These are phyloP conservation scores for Athalia circularis DNA, from an alignment of 2,888 invertebrate genomes.

Conservation along the genomic window DNA sequence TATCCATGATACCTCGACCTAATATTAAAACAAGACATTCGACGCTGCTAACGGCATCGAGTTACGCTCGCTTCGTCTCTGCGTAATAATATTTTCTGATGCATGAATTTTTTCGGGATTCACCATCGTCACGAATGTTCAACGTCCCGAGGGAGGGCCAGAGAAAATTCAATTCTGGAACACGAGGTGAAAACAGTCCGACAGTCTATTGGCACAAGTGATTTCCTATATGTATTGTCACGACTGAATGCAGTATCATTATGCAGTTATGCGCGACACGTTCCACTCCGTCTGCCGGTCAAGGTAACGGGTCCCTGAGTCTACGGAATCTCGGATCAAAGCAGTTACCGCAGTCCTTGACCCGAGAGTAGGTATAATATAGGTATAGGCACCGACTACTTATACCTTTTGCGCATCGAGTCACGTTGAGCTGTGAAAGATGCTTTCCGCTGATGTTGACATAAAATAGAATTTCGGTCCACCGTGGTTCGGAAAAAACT, in stretches of 20 bases:
- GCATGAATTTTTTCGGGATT: too few species aligned
- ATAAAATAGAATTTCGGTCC: too few species aligned
- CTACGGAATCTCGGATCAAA: conserved; percentile 41
- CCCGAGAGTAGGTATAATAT: conserved; percentile 32
- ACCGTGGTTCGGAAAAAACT: neutral
- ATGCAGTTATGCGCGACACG: conserved; percentile 45
- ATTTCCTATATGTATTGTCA: conserved; percentile 32
- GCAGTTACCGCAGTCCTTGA: conserved; percentile 38
- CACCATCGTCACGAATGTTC: too few species aligned
- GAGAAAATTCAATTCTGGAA: too few species aligned
- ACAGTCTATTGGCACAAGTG: too few species aligned
- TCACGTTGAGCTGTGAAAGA: conserved; percentile 2
- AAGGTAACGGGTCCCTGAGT: conserved; percentile 44
- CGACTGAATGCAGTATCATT: conserved; percentile 26
- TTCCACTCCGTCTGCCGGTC: conserved; percentile 44
- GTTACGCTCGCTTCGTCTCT: too few species aligned
- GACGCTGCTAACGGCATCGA: too few species aligned
- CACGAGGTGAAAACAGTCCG: neutral
- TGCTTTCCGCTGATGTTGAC: conserved; percentile 4
- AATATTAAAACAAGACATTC: too few species aligned
- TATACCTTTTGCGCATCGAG: neutral
- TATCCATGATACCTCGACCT: too few species aligned
- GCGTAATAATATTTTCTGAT: too few species aligned
- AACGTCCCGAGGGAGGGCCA: too few species aligned
- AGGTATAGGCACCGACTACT: neutral